These are phyloP conservation scores for Thereva unica DNA, from an alignment of 2,888 invertebrate species.

Conservation along the genomic window DNA sequence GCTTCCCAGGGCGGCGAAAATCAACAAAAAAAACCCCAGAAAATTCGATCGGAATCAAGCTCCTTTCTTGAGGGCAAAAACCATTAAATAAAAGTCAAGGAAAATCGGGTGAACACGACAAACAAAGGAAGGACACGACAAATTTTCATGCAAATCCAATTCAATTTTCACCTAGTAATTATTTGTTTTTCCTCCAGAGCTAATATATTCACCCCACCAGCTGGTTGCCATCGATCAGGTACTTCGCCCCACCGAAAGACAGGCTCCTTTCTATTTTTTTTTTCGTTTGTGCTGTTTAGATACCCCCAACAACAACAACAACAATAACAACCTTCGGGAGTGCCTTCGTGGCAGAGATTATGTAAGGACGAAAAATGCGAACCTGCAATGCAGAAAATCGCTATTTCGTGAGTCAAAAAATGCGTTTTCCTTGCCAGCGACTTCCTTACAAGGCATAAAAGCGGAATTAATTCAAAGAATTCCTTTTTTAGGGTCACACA, in stretches of 20 bases:
- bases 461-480: slow-evolving; percentile 3
- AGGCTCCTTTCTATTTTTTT: too few relatives aligned
- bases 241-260: not conserved
- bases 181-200: slow-evolving; percentile 31
- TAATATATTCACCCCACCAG: slow-evolving; percentile 23
- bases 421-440: slow-evolving; percentile 9
- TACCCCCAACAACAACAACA: not conserved
- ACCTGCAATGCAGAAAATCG: slow-evolving; percentile 23
- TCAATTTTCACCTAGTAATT: slow-evolving; percentile 40
- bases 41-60: slow-evolving; percentile 16
- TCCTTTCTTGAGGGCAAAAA: not conserved
- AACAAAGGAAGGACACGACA: slow-evolving; percentile 32
- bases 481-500: not conserved
- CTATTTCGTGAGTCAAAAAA: slow-evolving; percentile 17
- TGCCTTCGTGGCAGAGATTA: not conserved
- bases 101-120: slow-evolving; percentile 14
- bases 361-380: not conserved
- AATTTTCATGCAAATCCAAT: slow-evolving; percentile 40
- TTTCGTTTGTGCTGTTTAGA: too few relatives aligned
- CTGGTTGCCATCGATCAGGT: slow-evolving; percentile 5
- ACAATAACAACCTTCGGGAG: slow-evolving; percentile 1
- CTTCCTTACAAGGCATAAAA: slow-evolving; percentile 4
- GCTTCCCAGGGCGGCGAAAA: too few relatives aligned
- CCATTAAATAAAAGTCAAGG: slow-evolving; percentile 1
- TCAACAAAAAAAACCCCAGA: not conserved